These are phyloP conservation scores for Sarcophaga carnaria DNA, from an alignment of 2,888 invertebrate genomes.

Conservation along the genomic window DNA sequence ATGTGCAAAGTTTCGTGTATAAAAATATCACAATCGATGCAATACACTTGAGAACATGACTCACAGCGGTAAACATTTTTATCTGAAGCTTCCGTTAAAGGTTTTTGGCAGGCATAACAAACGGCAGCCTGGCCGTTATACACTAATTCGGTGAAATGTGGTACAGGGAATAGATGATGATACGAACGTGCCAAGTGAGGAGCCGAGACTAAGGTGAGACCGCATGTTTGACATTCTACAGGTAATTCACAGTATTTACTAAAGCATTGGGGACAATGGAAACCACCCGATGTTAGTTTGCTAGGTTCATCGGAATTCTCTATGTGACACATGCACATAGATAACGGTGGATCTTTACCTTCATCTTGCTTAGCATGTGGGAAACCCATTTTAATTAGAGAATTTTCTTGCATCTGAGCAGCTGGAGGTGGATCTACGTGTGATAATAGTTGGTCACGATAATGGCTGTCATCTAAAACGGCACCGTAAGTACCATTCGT, in stretches of 20 bases:
- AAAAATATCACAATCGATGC: conserved; percentile 97
- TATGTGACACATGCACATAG: conserved; percentile 96
- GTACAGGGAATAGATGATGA: conserved; percentile 97
- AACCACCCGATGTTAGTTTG: conserved; percentile 89
- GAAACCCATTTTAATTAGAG: conserved; percentile 97
- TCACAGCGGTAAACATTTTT: conserved; percentile 93
- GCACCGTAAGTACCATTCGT: conserved; percentile 95
- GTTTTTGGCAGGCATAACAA: conserved; percentile 90
- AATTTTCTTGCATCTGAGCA: conserved; percentile 87
- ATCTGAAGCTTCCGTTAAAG: conserved; percentile 84
- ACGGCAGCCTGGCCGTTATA: conserved; percentile 84
- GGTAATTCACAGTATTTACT: conserved; percentile 99
- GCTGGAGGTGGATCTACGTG: conserved; percentile 89
- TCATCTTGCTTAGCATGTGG: conserved; percentile 89
- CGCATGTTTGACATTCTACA: conserved; percentile 97
- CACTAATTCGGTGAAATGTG: conserved; percentile 89
- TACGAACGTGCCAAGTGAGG: conserved; percentile 98
- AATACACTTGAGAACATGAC: conserved; percentile 91
- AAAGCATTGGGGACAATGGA: conserved; percentile 96
- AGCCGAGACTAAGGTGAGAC: conserved; percentile 97
- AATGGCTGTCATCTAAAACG: conserved; percentile 92
- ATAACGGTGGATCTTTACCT: conserved; percentile 87
- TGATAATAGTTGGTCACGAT: conserved; percentile 85
- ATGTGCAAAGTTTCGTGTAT: conserved; percentile 96
- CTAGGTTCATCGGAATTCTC: conserved; percentile 87